A percentile compares a stretch with the other conserved stretches of the same genome.
These are phyloP conservation scores for Hydroisotoma schaefferi DNA, from an alignment of 2,888 invertebrate genomes.

Conservation along the genomic window DNA sequence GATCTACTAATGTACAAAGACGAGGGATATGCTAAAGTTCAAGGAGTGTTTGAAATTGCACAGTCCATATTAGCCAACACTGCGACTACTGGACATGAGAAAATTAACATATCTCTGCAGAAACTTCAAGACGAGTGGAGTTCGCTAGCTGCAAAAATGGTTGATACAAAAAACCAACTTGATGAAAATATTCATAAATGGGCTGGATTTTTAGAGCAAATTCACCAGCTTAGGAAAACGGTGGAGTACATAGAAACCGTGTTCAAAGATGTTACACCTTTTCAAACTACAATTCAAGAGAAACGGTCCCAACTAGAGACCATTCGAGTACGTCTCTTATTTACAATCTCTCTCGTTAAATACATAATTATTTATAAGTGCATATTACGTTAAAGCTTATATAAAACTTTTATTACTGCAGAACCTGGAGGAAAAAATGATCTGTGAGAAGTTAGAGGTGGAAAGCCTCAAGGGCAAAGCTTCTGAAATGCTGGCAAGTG, in stretches of 20 bases:
- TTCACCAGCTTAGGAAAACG: conserved; percentile 77
- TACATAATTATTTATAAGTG: not conserved
- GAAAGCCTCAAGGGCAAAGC: conserved; percentile 80
- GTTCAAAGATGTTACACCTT: conserved; percentile 68
- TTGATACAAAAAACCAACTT: conserved; percentile 80
- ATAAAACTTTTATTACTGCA: conserved; percentile 38
- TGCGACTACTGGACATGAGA: conserved; percentile 79
- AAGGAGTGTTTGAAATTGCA: conserved; percentile 82
- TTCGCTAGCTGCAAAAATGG: conserved; percentile 74
- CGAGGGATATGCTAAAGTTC: conserved; percentile 83
- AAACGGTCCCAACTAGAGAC: conserved; percentile 81
- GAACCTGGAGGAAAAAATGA: conserved; percentile 78
- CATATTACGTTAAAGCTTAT: not conserved
- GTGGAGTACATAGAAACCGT: conserved; percentile 73
- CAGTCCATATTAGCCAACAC: conserved; percentile 89
- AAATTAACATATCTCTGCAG: conserved; percentile 76
- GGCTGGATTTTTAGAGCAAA: conserved; percentile 85
- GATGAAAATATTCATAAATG: conserved; percentile 88
- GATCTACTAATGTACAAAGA: conserved; percentile 87
- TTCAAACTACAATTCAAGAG: conserved; percentile 77
- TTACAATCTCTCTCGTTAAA: not conserved
- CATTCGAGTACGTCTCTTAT: conserved; percentile 58
- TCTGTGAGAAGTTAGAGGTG: conserved; percentile 85
- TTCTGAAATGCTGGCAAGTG: conserved; percentile 77
- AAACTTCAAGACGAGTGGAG: conserved; percentile 89